Base-by-base conservation (phyloP, 2,113 vertebrate genomes). In the Athene cunicularia region DNA sequence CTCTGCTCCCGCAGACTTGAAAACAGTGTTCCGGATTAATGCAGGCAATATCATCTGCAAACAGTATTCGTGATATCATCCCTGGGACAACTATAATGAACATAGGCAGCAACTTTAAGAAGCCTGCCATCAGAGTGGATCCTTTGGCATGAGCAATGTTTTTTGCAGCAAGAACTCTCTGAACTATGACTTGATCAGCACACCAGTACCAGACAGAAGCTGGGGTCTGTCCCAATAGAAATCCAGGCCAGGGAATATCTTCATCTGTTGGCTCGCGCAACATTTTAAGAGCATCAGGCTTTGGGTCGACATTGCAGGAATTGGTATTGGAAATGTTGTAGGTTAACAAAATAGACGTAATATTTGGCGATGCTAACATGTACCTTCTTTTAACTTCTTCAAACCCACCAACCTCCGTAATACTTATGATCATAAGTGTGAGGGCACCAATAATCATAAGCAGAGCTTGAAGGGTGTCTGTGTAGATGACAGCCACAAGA, bases 151-250 rank as follows among this genome's bases (percentile, higher is more conserved):
- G 99, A 84, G 98, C 98, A 63, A 99, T 98, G 98, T 99, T 99
- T 97, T 99, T 99, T 62, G 99, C 99, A 8, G 99, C 99, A 52
- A 99, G 98, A 5, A 99, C 99, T 93, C 99, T 98, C 97, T 99
- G 99, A 68, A 99, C 99, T 33, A 99, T 99, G 94, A 99, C 99
- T 95, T 99, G 99, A 97, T 99, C 99, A 0, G 99, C 99, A 96
- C 99, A 99, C 99, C 99, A 99, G 97, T 99, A 99, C 99, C 99
- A 99, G 50, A 99, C 99, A 2, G 99, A 99, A n/a, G 99, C 99
- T 37, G 99, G 99, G 2, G 99, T 99, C 96, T 99, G 99, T 50
- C 99, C 99, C 33, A 99, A 96, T 67, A 99, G 71, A 86, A 99
- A 99, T 17, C 99, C 99, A 7, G 99, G 99, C 99, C 99, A 99